Base-by-base conservation (phyloP, 2,888 invertebrate species). In the Oscheius sp. region DNA sequence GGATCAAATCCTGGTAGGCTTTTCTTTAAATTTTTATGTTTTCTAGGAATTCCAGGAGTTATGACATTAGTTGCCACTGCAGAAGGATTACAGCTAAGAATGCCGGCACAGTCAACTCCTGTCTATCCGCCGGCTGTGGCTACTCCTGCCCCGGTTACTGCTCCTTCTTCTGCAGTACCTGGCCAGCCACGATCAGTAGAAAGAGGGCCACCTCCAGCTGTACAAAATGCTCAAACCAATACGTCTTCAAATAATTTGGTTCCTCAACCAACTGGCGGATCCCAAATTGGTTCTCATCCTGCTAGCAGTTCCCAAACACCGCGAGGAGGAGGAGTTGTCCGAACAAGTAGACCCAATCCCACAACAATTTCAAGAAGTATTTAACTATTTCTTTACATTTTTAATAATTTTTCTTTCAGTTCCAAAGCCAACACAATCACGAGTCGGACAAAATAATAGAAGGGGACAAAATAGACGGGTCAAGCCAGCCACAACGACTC, bases 31-130 rank as follows among this genome's bases (percentile, higher is more conserved):
- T 35, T 5, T 53, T 12, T 13, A 29, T 18, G 16, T 55, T 18
- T 23, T 69, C 27, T 43, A 69, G 69, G 56, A 5, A 59, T 70
- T 23, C 70, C 84, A 16, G 76, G 78, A 35, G 86, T 83, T 2
- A 81, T 86, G 82, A 86, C 86, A 7, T 73, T 86, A 16, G 81
- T 85, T 0, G 84, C 83, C 12, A 81, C 85, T 0, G 74, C 83
- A 0, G 75, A 84, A 41, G 85, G 85, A 0, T 43, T 82, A 1
- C 83, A 82, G 46, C 66, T 86, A 21, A 77, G 80, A 12, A 58
- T 70, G 59, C 70, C 70, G 13, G 59, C 43, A 1, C 53, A 55
- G 21, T 21, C 41, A 12, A 56, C 41, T 3, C 55, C 69, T n/a
- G 55, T 56, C 9, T 25, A 35, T 18, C 69, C 29, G 21, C 66